phyloP scores from a whole-genome alignment of 2,113 vertebrate species.

The Vulpes lagopus region DNA sequence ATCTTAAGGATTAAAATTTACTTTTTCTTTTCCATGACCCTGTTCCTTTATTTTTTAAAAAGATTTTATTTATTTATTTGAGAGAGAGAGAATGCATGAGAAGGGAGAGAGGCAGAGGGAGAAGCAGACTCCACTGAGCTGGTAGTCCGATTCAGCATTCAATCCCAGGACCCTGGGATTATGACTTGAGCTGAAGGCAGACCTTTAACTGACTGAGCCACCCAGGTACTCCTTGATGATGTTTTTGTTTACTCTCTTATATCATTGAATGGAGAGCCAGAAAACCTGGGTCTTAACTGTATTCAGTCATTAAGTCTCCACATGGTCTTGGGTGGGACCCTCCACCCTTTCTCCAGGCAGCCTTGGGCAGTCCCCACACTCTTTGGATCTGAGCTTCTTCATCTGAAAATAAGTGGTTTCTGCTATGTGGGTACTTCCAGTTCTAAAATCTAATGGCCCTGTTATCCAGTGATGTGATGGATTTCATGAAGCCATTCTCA shows the following conservation, averaged over 20 bases:
- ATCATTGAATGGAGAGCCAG: neutral
- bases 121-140: too few species aligned
- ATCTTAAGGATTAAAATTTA: neutral
- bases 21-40: neutral
- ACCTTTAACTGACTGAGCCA: too few species aligned
- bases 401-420: neutral
- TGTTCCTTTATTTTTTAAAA: neutral
- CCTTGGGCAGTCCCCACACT: neutral
- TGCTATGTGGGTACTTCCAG: neutral
- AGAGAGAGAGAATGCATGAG: too few species aligned
- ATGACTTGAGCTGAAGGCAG: too few species aligned
- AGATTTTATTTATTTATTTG: too few species aligned
- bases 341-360: neutral
- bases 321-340: neutral
- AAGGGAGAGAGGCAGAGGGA: too few species aligned
- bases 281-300: neutral
- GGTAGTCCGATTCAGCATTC: too few species aligned
- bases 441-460: neutral
- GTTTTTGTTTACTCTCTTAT: neutral
- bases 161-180: too few species aligned
- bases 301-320: neutral
- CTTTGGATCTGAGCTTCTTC: neutral
- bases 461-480: neutral
- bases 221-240: neutral
- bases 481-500: neutral